Evolutionary conservation across 2,797 vertebrate genomes (phyloP).

Genomic region (Amazona finschi): DNA sequence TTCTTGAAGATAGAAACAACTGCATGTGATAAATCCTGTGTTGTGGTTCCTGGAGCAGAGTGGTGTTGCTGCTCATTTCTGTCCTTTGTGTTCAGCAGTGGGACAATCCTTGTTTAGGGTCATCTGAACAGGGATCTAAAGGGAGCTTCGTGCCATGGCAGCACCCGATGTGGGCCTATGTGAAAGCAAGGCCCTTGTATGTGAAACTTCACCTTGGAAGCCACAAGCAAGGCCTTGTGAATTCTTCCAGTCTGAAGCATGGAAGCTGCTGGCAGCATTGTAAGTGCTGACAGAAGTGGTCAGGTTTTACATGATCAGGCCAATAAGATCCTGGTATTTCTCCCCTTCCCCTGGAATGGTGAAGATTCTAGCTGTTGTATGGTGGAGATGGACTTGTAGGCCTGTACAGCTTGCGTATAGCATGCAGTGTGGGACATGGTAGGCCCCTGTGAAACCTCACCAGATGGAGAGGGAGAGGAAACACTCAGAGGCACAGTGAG

Average conservation of each 20-base stretch:
- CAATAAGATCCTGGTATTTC: neutral
- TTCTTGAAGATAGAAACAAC: neutral
- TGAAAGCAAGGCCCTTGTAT: neutral
- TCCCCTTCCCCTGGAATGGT: neutral
- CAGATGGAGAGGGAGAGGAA: neutral
- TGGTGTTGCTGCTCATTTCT: neutral
- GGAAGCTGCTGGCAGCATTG: neutral
- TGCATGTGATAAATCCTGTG: neutral
- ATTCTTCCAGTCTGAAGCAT: neutral
- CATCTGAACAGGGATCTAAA: neutral
- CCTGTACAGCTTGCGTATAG: neutral
- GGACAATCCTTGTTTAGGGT: neutral
- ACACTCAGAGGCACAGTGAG: neutral
- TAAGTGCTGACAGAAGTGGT: neutral
- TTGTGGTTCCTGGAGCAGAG: neutral
- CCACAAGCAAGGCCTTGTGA: neutral
- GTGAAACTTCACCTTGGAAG: neutral
- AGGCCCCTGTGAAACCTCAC: neutral
- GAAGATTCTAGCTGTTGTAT: neutral
- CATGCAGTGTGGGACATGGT: neutral
- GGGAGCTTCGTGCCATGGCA: neutral
- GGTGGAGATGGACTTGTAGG: neutral
- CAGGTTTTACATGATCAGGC: neutral
- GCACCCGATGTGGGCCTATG: too few species aligned
- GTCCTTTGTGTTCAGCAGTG: rapidly evolving